Conservation (phyloP, 2,113 vertebrate species). For the Terrapene triunguis region DNA sequence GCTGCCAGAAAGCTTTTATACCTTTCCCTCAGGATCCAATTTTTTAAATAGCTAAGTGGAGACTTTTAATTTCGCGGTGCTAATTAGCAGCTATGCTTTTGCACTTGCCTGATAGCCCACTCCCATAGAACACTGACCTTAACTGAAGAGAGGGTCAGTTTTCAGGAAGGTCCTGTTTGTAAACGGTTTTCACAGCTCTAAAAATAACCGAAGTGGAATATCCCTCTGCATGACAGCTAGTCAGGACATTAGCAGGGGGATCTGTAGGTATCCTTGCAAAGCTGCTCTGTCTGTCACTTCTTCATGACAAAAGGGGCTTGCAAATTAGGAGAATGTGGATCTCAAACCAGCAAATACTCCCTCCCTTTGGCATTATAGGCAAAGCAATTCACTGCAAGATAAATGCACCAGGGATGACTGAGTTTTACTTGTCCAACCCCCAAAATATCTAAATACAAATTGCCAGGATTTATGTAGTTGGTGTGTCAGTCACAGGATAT, state of each 20-base stretch:
- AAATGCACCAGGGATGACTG: too few relatives aligned
- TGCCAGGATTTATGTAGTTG: not conserved
- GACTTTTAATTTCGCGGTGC: not conserved
- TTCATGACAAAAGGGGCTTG: too few relatives aligned
- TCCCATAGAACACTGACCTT: not conserved
- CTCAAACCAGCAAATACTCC: too few relatives aligned
- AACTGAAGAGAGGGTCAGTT: not conserved
- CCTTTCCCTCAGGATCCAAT: too few relatives aligned
- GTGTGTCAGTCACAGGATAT: not conserved
- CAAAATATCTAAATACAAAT: not conserved
- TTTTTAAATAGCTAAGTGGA: not conserved
- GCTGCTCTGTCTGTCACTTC: too few relatives aligned
- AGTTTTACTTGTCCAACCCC: not conserved
- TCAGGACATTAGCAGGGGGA: too few relatives aligned
- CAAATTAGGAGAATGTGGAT: too few relatives aligned
- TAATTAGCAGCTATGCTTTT: not conserved
- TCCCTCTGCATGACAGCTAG: too few relatives aligned
- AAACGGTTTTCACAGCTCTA: not conserved
- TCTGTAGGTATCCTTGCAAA: too few relatives aligned
- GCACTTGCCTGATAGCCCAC: not conserved
- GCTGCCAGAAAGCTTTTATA: rapidly evolving
- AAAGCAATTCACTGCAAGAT: not conserved
- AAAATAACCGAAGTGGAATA: too few relatives aligned
- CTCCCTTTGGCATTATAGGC: not conserved
- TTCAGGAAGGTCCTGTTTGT: not conserved